Evolutionary conservation across 2,797 vertebrate genomes (phyloP).

Genomic region (Euthynnus affinis): DNA sequence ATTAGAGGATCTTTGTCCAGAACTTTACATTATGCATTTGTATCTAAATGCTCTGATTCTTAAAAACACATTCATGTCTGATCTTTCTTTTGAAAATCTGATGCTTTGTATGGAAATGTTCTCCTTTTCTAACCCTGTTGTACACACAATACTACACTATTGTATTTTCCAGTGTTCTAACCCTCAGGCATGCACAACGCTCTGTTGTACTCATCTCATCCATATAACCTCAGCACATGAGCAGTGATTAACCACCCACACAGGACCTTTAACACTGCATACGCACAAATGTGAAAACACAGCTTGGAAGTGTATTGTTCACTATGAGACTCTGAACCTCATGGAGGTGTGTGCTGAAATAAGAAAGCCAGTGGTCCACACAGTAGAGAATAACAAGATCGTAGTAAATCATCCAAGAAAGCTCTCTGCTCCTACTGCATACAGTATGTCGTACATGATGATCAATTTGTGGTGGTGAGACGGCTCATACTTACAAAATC

Average conservation of each 20-base stretch:
- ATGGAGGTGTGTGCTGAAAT: conserved; percentile 24
- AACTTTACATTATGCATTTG: not conserved
- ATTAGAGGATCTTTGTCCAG: not conserved
- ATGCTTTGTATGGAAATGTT: conserved; percentile 11
- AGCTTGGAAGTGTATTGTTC: conserved; percentile 24
- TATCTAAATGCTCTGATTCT: not conserved
- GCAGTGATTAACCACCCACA: conserved; percentile 67
- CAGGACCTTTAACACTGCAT: conserved; percentile 57
- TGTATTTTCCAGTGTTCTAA: conserved; percentile 30
- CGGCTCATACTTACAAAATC: not conserved
- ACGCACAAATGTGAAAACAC: conserved; percentile 37
- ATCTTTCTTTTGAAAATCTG: conserved; percentile 1
- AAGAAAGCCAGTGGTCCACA: conserved; percentile 8
- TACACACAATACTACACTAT: conserved; percentile 18
- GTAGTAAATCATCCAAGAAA: conserved; percentile 22
- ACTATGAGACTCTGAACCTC: conserved; percentile 21
- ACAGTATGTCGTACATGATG: not conserved
- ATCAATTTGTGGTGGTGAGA: not conserved
- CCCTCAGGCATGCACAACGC: conserved; percentile 41
- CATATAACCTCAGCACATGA: conserved; percentile 58
- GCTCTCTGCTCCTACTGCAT: not conserved
- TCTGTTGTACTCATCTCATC: conserved; percentile 55
- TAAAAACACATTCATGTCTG: not conserved
- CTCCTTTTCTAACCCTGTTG: not conserved
- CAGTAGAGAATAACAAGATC: not conserved